Conservation (phyloP, 1,140 invertebrate species). For the Orius laevigatus region DNA sequence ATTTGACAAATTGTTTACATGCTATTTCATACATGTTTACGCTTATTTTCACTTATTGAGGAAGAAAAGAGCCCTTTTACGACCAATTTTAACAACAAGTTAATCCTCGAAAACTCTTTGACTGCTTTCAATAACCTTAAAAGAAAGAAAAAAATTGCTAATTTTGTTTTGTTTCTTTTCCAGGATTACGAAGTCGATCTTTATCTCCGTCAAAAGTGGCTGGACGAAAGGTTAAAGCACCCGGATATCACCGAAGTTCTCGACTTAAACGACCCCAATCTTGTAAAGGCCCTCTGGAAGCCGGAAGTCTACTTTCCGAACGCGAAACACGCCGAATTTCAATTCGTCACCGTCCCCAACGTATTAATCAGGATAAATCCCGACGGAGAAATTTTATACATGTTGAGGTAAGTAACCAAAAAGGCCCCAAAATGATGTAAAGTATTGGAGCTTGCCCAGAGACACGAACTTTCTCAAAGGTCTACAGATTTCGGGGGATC, state of each 20-base stretch:
- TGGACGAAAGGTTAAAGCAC: conserved; percentile 34
- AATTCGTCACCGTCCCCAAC: conserved; percentile 50
- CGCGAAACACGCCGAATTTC: conserved; percentile 47
- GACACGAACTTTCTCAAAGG: too few relatives aligned
- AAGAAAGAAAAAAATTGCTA: too few relatives aligned
- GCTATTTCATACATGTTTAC: too few relatives aligned
- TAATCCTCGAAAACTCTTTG: too few relatives aligned
- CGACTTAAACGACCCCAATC: conserved; percentile 37
- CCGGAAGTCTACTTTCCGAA: conserved; percentile 53
- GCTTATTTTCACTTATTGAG: too few relatives aligned
- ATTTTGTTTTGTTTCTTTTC: conserved; percentile 6
- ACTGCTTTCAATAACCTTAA: too few relatives aligned
- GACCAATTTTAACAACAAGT: too few relatives aligned
- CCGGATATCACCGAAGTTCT: conserved; percentile 33
- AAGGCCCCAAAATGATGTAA: too few relatives aligned
- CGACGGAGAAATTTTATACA: conserved; percentile 44
- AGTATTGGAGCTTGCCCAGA: too few relatives aligned
- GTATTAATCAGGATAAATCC: conserved; percentile 45
- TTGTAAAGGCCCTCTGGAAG: conserved; percentile 46
- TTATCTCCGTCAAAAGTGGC: conserved; percentile 39
- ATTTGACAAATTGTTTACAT: too few relatives aligned
- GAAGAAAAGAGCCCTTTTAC: too few relatives aligned
- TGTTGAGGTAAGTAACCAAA: conserved; percentile 32
- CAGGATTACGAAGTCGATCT: conserved; percentile 44
- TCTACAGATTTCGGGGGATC: too few relatives aligned